Percentiles rank a stretch among this genome's conserved stretches.
phyloP scores from a whole-genome alignment of 2,113 vertebrate species.

The Pseudorasbora parva region DNA sequence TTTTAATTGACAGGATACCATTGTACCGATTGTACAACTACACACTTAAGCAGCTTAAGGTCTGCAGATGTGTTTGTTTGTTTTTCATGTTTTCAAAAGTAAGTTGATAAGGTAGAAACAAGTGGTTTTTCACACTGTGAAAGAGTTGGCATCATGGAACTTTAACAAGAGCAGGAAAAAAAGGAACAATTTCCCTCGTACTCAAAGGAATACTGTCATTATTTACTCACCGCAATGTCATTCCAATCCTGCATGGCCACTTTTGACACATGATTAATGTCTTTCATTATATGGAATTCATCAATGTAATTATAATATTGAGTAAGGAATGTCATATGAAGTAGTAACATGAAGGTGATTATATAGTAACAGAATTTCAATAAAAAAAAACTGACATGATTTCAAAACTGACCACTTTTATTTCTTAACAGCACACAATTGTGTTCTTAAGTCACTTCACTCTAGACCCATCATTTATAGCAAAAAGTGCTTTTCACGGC shows the following conservation, averaged over 20 bases:
- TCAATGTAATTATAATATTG: not conserved
- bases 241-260: not conserved
- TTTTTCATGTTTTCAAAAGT: not conserved
- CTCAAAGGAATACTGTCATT: not conserved
- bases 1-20: no score
- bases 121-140: not conserved
- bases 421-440: not conserved
- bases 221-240: not conserved
- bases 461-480: not conserved
- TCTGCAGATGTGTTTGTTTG: not conserved
- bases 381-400: not conserved
- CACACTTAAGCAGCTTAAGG: slow-evolving; percentile 4
- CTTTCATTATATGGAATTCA: not conserved
- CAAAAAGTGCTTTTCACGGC: not conserved
- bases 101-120: not conserved
- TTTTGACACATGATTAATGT: not conserved
- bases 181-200: not conserved
- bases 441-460: not conserved
- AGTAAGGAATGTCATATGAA: not conserved
- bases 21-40: no score
- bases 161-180: not conserved
- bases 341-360: not conserved
- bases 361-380: not conserved
- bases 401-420: not conserved
- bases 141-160: no score